Base-by-base conservation (phyloP, 2,797 vertebrate genomes). In the Gorsachius magnificus region DNA sequence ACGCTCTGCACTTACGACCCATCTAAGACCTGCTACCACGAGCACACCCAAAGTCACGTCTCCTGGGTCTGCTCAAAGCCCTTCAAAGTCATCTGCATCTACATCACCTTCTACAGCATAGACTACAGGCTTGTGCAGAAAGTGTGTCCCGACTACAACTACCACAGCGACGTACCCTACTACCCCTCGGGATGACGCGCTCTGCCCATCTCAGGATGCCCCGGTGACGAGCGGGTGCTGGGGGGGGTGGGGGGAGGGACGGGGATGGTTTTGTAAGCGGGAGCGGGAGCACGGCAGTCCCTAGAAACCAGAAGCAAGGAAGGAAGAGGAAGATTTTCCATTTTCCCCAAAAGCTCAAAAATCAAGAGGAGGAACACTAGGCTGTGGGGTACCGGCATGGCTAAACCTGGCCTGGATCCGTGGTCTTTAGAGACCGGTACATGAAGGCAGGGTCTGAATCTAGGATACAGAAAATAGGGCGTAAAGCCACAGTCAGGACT, bases 51-150 rank as follows among this genome's bases (percentile, higher is more conserved):
- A 93, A 99, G 99, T 79, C 99, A 99, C 2, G 99, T 99, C 64
- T 98, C 99, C 95, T 99, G 99, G 99, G 99, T 99, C 96, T 99
- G 99, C 98, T 99, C 99, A 22, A 99, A 99, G 97, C 99, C 99
- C 97, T 99, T 99, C 98, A 99, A 99, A 84, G 99, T 99, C 78
- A 99, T 99, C 96, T 99, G 99, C 35, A 99, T 99, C 96, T 99
- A 99, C 96, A 99, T 99, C 93, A 99, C 99, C 96, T 99, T 99
- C 98, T 99, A 99, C 97, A 99, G 99, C 97, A 99, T 98, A 25
- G 99, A 99, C 98, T 99, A 99, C 81, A 98, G 99, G 95, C 98
- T 99, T 97, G 99, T 99, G 96, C 99, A 99, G 97, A 99, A 99
- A 96, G 99, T 99, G 80, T 99, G 99, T 94, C 99, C 99, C 24